Base-by-base conservation (phyloP, 2,113 vertebrate genomes). In the Tenebrosternarchus preto region DNA sequence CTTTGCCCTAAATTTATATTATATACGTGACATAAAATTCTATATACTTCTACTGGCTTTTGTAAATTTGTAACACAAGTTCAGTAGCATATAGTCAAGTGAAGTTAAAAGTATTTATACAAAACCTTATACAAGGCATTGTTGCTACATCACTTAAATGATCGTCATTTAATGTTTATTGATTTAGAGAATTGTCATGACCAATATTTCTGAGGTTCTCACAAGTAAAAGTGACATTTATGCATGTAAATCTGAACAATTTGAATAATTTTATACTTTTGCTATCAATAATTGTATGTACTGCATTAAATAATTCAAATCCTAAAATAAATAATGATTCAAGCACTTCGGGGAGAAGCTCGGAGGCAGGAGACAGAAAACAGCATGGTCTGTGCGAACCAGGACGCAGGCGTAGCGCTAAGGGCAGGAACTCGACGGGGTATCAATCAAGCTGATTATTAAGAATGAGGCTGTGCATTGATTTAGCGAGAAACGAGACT, bases 391-490 rank as follows among this genome's bases (percentile, higher is more conserved):
- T 56, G 53, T 31, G 56, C 59, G 80, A 78, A 72, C 74, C 76
- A 85, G 83, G 80, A 82, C 82, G 83, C 4, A 50, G 29, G 33
- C 63, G 57, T 36, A 67, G 66, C 59, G 27, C 46, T 59, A 71
- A 85, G 80, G 80, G 78, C 77, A 74, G 77, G 77, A 82, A 69
- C 80, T 79, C 71, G 24, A 70, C 72, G 68, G 80, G 83, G 74
- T 71, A 85, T 85, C 83, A 85, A 85, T 85, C 83, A 85, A 71
- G 76, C 76, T 80, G 66, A 85, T 85, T 81, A 85, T 85, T 82
- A 82, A 85, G 76, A 82, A 74, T 76, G 80, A 76, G 76, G 80
- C 76, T 73, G 83, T 29, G 72, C 76, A 85, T 85, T 85, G 76
- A 85, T 82, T 59, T 80, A 79, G 83, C 80, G 8, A 76, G 83